Evolutionary conservation across 2,888 invertebrate species (phyloP), one percentile per base, ranked within the genome.

Genomic region (Nudaria mundana): DNA sequence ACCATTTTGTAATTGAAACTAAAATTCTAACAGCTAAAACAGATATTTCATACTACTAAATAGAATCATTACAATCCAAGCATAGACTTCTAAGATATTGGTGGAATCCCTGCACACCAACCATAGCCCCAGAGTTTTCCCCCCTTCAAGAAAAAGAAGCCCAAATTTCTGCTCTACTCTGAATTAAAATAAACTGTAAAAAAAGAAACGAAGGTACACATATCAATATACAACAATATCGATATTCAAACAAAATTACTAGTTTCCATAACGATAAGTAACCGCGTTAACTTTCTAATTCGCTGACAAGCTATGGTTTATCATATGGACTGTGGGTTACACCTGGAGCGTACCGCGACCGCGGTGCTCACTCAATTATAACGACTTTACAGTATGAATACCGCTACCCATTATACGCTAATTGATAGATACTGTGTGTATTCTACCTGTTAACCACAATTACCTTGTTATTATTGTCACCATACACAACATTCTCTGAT

Each of bases 381-480:
- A 76, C 80, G 62, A 50, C 49, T 47, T 66, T 72, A 71, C 73
- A 62, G 71, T 68, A 61, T 39, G 59, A 41, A 51, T 66, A 72
- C 78, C 78, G 81, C 74, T 79, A 78, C 53, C 53, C 48, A 65
- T 66, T 66, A 64, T 57, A 51, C 47, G 56, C 63, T 60, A 40
- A 52, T 66, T 61, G 48, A 62, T 63, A 65, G 56, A 46, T 51
- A 54, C 33, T 20, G 40, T 40, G n/a, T n/a, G n/a, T 50, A 31
- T 37, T 26, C 31, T 37, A 18, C 32, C 44, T 47, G 52, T 48
- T 51, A 52, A 37, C 44, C 37, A 42, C 34, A 44, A 53, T 47
- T 47, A 47, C 44, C 36, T 43, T 43, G 30, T 36, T 12, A 40
- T 53, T 51, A 48, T 13, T 43, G 34, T 14, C 10, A 7, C 20